Base-by-base conservation (phyloP, 2,113 vertebrate species). In the Istiophorus platypterus region DNA sequence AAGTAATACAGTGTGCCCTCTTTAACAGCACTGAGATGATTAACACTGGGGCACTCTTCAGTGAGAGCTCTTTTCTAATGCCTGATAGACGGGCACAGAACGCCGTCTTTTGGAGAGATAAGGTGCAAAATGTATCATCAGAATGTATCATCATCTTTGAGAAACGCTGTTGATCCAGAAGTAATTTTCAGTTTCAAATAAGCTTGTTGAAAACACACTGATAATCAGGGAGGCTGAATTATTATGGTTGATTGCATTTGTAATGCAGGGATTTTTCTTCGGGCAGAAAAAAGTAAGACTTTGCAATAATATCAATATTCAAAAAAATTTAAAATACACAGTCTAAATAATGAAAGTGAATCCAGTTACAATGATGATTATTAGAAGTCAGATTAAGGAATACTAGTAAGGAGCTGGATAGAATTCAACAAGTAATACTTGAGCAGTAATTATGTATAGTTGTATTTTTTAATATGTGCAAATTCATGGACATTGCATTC, bases 151-250 rank as follows among this genome's bases (percentile, higher is more conserved):
- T 78, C 52, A 82, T 87, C 68, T 85, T 31, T 0, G 69, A 73
- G 72, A 54, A 62, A 56, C 42, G 18, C 49, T 49, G 64, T 67
- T 85, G 67, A 85, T 85, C 80, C 63, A 41, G 68, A 72, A 89
- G 82, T 77, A 42, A 80, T 82, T 71, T 65, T 76, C 52, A 27
- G 51, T 51, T 72, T 73, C 5, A 13, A 52, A 85, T 51, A 73
- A 82, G 81, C 42, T 45, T 18, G 20, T 62, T 3, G 62, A 34
- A 51, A 54, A 63, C 26, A 6, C 0, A 15, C 42, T n/a, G n/a
- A 49, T 64, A 72, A 85, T 90, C 77, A 81, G 31, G 63, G 70
- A 54, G 62, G 24, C 49, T 70, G 57, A 42, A 72, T 79, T 71
- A 87, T 78, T 67, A 20, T 27, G 7, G 62, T 22, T 71, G 65